Conservation (phyloP, 2,113 vertebrate species). For the Forbesichthys papilliferus region DNA sequence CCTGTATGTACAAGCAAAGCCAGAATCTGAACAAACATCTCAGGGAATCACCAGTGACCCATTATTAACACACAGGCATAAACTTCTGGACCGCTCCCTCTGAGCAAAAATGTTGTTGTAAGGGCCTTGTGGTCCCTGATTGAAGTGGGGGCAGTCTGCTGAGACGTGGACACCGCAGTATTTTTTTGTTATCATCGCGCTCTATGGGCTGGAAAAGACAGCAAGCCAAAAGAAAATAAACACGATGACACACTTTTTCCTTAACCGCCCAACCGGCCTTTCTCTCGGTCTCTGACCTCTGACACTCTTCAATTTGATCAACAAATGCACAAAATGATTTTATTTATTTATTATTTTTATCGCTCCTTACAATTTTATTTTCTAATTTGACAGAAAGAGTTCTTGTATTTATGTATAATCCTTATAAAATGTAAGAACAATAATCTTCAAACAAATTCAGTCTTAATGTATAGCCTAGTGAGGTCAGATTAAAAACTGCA, state of each 20-base stretch:
- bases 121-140: conserved; percentile 53
- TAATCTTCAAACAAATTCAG: too few species aligned
- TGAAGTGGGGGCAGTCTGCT: conserved; percentile 27
- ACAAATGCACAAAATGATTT: too few species aligned
- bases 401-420: background rate
- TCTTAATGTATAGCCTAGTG: too few species aligned
- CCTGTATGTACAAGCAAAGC: conserved; percentile 43
- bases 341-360: too few species aligned
- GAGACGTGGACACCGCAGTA: conserved; percentile 46
- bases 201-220: conserved; percentile 62
- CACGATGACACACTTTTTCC: conserved; percentile 69
- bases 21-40: conserved; percentile 50
- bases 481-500: too few species aligned
- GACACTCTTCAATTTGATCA: background rate
- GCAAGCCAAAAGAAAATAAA: conserved; percentile 67
- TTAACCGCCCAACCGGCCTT: conserved; percentile 20
- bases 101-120: conserved; percentile 53
- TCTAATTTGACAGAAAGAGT: too few species aligned
- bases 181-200: conserved; percentile 67
- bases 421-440: too few species aligned
- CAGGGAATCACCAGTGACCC: conserved; percentile 56
- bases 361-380: too few species aligned
- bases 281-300: background rate
- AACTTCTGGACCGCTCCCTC: conserved; percentile 51
- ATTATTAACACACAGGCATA: conserved; percentile 57